Evolutionary conservation across 2,113 vertebrate species (phyloP).

Genomic region (Pao palembangensis): DNA sequence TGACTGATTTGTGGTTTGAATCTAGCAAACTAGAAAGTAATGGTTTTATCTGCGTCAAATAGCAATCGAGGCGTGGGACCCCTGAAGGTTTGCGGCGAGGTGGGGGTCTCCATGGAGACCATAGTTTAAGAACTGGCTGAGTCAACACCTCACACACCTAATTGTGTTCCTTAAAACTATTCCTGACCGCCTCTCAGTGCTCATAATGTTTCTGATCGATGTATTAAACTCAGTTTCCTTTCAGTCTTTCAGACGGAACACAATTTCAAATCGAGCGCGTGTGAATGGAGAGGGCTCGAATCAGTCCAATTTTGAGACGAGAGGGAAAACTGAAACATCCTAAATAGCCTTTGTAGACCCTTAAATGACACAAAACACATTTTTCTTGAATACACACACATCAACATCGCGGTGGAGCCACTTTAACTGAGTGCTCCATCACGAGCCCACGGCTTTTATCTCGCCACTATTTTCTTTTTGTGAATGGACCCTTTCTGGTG

Average conservation of each 20-base stretch:
- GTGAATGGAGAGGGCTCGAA: conserved; percentile 12
- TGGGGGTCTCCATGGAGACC: too few relatives aligned
- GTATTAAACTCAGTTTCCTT: too few relatives aligned
- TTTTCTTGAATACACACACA: conserved; percentile 23
- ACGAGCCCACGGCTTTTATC: conserved; percentile 31
- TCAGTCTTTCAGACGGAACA: not conserved
- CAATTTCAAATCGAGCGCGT: not conserved
- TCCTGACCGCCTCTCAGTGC: too few relatives aligned
- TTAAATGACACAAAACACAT: conserved; percentile 9
- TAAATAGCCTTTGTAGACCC: conserved; percentile 12
- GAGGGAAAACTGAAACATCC: not conserved
- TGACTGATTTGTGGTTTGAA: not conserved
- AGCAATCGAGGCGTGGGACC: too few relatives aligned
- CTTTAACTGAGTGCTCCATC: conserved; percentile 53
- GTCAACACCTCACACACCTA: too few relatives aligned
- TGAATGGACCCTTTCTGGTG: conserved; percentile 50
- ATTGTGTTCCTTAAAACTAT: too few relatives aligned
- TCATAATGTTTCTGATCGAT: too few relatives aligned
- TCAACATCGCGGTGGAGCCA: conserved; percentile 17
- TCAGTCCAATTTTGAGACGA: conserved; percentile 16
- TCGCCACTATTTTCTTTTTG: conserved; percentile 54
- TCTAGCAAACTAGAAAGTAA: not conserved
- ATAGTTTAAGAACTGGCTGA: too few relatives aligned
- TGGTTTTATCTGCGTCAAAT: too few relatives aligned
- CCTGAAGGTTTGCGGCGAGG: too few relatives aligned